Evolutionary conservation across 2,113 vertebrate genomes (phyloP).

Genomic region (Semnornis frantzii): DNA sequence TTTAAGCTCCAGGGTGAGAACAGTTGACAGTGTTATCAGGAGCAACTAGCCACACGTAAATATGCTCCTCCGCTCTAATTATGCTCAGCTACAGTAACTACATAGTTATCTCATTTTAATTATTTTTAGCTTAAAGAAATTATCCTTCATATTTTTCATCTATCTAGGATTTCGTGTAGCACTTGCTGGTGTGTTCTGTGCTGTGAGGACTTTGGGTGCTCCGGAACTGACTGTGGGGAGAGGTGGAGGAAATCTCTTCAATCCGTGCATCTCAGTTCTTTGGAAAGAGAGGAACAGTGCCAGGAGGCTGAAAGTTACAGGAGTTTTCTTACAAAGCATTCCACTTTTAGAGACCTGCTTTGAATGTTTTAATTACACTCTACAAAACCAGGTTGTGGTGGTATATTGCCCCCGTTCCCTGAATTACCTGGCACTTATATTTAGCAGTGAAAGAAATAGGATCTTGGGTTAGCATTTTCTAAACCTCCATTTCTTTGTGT

Average conservation of each 20-base stretch:
- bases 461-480: background rate
- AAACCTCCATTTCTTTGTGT: background rate
- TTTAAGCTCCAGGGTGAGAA: background rate
- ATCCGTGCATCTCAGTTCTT: background rate
- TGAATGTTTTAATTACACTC: background rate
- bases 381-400: background rate
- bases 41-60: conserved; percentile 2
- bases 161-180: background rate
- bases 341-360: background rate
- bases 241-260: background rate
- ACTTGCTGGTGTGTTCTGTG: background rate
- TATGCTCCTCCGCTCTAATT: background rate
- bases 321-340: background rate
- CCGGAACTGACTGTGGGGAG: background rate
- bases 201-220: background rate
- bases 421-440: background rate
- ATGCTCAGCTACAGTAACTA: background rate
- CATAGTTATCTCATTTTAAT: background rate
- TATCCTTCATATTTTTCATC: background rate
- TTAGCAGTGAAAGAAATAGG: background rate
- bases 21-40: background rate
- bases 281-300: background rate
- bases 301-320: background rate
- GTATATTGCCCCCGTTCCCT: background rate
- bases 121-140: background rate